Conservation (phyloP, 2,797 vertebrate species). For the Cryptoblepharus egeriae region DNA sequence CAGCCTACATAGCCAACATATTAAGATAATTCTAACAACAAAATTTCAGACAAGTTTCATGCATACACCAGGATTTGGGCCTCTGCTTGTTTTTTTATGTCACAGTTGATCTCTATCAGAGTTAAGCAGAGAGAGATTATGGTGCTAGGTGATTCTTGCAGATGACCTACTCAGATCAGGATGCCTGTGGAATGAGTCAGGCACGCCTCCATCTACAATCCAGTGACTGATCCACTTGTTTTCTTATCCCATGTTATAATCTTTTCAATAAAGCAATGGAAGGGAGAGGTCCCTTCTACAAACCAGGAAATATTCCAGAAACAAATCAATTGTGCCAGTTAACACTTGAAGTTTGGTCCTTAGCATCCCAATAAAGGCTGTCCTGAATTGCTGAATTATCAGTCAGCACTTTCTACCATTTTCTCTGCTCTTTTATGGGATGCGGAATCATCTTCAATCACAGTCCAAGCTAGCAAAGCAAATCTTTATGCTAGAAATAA, state of each 20-base stretch:
- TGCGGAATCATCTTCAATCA: neutral
- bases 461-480: neutral
- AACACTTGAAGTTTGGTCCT: neutral
- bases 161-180: neutral
- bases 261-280: neutral
- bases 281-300: neutral
- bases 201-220: too few relatives aligned
- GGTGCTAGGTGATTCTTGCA: neutral
- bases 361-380: neutral
- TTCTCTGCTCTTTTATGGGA: neutral
- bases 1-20: neutral
- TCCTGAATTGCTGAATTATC: neutral
- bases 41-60: neutral
- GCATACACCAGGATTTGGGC: neutral
- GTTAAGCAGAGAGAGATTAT: neutral
- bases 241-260: neutral
- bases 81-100: neutral
- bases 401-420: neutral
- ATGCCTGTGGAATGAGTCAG: neutral
- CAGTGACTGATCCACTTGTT: neutral
- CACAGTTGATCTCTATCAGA: neutral
- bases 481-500: neutral
- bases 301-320: neutral
- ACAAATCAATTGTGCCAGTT: neutral
- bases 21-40: neutral